Evolutionary conservation across 2,888 invertebrate genomes (phyloP), one percentile per base, ranked within the genome.

Genomic region (Gandaritis pyraliata): DNA sequence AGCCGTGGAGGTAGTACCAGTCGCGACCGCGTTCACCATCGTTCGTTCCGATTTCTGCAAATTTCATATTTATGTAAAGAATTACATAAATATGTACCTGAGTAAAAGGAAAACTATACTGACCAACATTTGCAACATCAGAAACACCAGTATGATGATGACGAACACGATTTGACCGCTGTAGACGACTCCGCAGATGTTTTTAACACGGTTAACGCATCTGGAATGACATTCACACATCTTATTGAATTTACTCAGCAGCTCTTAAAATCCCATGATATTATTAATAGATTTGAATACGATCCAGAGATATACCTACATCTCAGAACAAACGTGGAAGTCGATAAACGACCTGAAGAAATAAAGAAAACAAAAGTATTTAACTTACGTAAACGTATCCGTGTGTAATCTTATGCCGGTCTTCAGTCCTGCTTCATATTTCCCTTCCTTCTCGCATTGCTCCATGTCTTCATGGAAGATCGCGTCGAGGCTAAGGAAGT

Each of bases 401-500:
- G 74, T 66, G 66, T 87, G 87, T 13, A 84, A 47, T 56, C 77
- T 71, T 15, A 87, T 80, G 4, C 88, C 87, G 58, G 76, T 55
- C 72, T 76, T 83, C 7, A 87, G 64, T 0, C 72, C 72, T 0
- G 74, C 48, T 47, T 81, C 82, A 62, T 82, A 88, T 30, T 71
- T 66, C 0, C 43, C 13, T 63, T 86, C 85, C 23, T 77, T 85
- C 30, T 78, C 72, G 0, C 36, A 33, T n/a, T 82, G 82, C 18
- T 60, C 66, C n/a, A 73, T 6, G 23, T 47, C 47, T 39, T 72
- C 57, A 0, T 69, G 64, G 56, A 86, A 87, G 46, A 86, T 81
- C 0, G 70, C 46, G 4, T 68, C 66, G 0, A 87, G 76, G 8
- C 67, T 73, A 18, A 63, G 53, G 68, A 87, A 88, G 66, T 87